Percentiles rank a stretch among this genome's conserved stretches.
phyloP scores from a whole-genome alignment of 2,888 invertebrate species.

The Lasioglossum vierecki region DNA sequence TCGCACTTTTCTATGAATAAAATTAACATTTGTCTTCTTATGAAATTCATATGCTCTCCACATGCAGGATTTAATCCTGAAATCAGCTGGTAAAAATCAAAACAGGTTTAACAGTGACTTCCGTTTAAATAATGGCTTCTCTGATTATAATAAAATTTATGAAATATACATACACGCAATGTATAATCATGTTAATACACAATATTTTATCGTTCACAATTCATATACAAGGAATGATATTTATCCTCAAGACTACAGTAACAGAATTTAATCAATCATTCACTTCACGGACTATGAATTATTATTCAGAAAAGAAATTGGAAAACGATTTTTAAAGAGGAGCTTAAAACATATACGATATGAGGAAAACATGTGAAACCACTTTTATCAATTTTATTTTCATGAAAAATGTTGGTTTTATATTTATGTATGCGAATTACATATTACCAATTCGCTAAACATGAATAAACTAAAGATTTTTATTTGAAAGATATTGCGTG shows the following conservation, averaged over 20 bases:
- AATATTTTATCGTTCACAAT: background rate
- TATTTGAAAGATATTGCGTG: background rate
- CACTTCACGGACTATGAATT: background rate
- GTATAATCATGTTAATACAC: background rate
- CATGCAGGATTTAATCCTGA: background rate
- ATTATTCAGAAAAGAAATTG: background rate
- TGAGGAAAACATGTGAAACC: background rate
- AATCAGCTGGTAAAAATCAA: background rate
- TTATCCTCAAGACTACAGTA: background rate
- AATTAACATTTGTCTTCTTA: conserved; percentile 1
- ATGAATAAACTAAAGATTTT: background rate
- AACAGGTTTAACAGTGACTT: background rate
- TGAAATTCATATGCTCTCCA: background rate
- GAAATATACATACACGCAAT: background rate
- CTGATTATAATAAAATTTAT: background rate
- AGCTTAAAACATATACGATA: background rate
- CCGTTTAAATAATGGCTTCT: background rate
- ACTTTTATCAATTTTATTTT: background rate
- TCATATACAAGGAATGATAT: background rate
- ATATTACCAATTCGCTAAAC: background rate
- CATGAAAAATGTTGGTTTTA: background rate
- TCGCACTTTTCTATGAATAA: background rate
- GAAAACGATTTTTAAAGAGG: background rate
- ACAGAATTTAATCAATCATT: no score
- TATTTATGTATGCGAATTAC: background rate